Evolutionary conservation across 2,113 vertebrate species (phyloP), one percentile per base, ranked within the genome.

Genomic region (Zapornia atra): DNA sequence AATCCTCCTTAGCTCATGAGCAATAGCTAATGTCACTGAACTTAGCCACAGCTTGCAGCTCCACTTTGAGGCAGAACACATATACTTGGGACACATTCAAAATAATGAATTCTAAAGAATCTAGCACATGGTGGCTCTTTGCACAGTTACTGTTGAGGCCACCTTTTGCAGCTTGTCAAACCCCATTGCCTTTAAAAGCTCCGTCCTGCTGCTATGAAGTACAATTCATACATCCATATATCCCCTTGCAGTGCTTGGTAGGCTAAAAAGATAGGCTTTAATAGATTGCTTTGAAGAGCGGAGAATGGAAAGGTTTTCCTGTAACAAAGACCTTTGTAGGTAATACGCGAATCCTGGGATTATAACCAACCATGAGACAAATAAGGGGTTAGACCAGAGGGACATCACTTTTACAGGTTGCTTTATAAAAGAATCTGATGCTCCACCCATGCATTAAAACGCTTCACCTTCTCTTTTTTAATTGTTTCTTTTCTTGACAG

Each of bases 21-120:
- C 65, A 83, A 69, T 46, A 86, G 22, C 33, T 36, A 34, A 68
- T 40, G 44, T 78, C 78, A 71, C 36, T 51, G 68, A 88, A 96
- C 69, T 77, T 33, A 76, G 61, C 10, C 72, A 44, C 24, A 76
- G 53, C 56, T 81, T 79, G 38, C 73, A 94, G 69, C 57, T 88
- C 54, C 0, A 0, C 50, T 90, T 63, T 57, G 50, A 85, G 80
- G 77, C 22, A 82, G 46, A 26, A 54, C 34, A 13, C 0, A 0
- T 59, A 31, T 54, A 12, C 72, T 60, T 64, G 77, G 75, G 50
- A 84, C n/a, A 73, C 42, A 28, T 68, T 79, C 50, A 82, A 96
- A 96, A 92, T 60, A 81, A 95, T 80, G 83, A 77, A 81, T 59
- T 88, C 59, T 59, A 93, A 93, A 91, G 69, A 91, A 92, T 75